phyloP scores from a whole-genome alignment of 1,140 invertebrate genomes.

The Lepidurus arcticus region DNA sequence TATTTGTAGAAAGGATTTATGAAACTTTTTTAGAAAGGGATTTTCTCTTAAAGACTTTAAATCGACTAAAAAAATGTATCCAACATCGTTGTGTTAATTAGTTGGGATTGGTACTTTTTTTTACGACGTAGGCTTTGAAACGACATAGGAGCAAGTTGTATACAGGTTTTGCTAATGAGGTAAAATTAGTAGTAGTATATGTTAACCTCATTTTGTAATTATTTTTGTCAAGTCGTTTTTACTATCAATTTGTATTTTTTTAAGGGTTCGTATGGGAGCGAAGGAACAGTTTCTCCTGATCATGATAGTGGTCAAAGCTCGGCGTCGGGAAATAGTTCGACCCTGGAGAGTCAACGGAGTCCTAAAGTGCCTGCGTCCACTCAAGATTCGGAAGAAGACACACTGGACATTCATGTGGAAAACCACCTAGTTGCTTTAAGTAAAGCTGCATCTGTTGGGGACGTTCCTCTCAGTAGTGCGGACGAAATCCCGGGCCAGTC shows the following conservation, averaged over 20 bases:
- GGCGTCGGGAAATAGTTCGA: constrained; percentile 39
- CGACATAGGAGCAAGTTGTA: too few relatives aligned
- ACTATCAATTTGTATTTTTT: constrained; percentile 4
- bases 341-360: constrained; percentile 38
- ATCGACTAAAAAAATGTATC: too few relatives aligned
- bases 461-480: background rate
- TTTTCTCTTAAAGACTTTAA: too few relatives aligned
- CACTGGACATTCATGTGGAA: background rate
- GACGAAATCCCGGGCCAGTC: background rate
- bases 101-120: too few relatives aligned
- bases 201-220: background rate
- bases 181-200: too few relatives aligned
- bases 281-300: constrained; percentile 38
- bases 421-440: background rate
- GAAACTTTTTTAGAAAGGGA: too few relatives aligned
- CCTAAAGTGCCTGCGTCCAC: background rate
- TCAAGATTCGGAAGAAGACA: background rate
- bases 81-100: too few relatives aligned
- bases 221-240: background rate
- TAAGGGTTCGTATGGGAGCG: constrained; percentile 37
- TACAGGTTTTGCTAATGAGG: too few relatives aligned
- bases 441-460: background rate
- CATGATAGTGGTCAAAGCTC: constrained; percentile 40
- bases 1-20: too few relatives aligned
- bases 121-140: too few relatives aligned